These are phyloP conservation scores for Ichneumoninae sp. DNA, from an alignment of 2,888 invertebrate genomes.

Conservation along the genomic window DNA sequence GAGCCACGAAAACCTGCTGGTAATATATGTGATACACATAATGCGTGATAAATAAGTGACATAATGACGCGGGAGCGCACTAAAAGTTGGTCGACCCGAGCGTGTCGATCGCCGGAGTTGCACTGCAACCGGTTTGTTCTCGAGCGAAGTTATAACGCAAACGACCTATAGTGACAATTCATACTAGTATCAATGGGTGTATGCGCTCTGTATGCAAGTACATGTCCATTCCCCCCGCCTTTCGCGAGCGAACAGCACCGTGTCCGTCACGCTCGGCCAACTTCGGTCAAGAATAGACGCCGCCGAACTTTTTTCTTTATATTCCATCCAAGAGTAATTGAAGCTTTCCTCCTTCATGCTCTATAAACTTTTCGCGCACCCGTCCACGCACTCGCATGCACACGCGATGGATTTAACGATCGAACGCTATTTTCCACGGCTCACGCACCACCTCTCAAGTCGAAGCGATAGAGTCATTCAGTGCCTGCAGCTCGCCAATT, in stretches of 20 bases:
- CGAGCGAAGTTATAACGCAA: constrained; percentile 28
- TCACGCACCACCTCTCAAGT: not conserved
- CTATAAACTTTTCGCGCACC: constrained; percentile 52
- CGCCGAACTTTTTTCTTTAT: constrained; percentile 25
- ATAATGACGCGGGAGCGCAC: not conserved
- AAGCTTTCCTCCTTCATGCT: constrained; percentile 61
- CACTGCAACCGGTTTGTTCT: constrained; percentile 61
- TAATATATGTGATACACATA: not conserved
- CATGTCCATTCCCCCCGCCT: constrained; percentile 50
- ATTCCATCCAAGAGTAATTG: constrained; percentile 50
- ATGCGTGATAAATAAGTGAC: not conserved
- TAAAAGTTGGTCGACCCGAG: constrained; percentile 8
- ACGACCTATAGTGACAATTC: constrained; percentile 16
- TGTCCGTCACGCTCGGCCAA: constrained; percentile 70
- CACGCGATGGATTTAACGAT: constrained; percentile 19
- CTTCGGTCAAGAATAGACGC: constrained; percentile 63
- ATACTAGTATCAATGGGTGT: not conserved
- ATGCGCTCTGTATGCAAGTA: not conserved
- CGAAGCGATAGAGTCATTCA: not conserved
- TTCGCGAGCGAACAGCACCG: constrained; percentile 71
- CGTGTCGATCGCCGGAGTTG: constrained; percentile 34
- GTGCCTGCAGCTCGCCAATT: not conserved
- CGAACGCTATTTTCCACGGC: not conserved
- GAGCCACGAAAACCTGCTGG: not conserved
- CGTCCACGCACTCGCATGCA: constrained; percentile 17